Percentiles rank a stretch among this genome's conserved stretches.
phyloP scores from a whole-genome alignment of 2,797 vertebrate species.

The Alosa sapidissima region DNA sequence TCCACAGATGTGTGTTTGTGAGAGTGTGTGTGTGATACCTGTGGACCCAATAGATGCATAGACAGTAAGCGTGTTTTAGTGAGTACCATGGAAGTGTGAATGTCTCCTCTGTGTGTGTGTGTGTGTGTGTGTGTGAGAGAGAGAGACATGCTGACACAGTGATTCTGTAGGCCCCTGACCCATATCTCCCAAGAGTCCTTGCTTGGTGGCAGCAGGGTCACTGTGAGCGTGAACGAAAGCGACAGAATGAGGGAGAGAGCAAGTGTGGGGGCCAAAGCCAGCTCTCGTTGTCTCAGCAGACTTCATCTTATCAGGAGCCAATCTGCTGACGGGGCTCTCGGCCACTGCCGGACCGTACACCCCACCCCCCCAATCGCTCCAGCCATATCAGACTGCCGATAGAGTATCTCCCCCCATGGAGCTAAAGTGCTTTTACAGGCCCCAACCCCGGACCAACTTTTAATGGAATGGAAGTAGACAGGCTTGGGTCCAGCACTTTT shows the following conservation, averaged over 20 bases:
- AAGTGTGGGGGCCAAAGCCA: background rate
- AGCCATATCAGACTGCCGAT: background rate
- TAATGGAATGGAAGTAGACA: slow-evolving; percentile 7
- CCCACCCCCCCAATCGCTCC: background rate
- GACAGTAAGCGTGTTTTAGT: background rate
- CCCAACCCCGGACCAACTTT: slow-evolving; percentile 1
- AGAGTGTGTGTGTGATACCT: background rate
- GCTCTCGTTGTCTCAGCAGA: background rate
- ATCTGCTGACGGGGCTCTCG: background rate
- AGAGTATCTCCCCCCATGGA: background rate
- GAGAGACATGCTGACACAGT: background rate
- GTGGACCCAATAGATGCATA: background rate
- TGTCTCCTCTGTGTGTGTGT: background rate
- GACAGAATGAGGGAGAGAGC: background rate
- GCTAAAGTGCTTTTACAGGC: background rate
- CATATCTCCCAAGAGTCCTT: background rate
- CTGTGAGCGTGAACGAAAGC: background rate
- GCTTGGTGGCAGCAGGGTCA: background rate
- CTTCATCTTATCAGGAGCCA: background rate
- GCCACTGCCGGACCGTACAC: background rate
- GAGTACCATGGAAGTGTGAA: too few species aligned
- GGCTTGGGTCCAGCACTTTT: background rate
- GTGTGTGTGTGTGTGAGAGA: background rate
- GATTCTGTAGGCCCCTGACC: background rate
- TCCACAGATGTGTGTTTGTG: background rate